These are phyloP conservation scores for Dysdera silvatica DNA, from an alignment of 1,140 invertebrate species.

Conservation along the genomic window DNA sequence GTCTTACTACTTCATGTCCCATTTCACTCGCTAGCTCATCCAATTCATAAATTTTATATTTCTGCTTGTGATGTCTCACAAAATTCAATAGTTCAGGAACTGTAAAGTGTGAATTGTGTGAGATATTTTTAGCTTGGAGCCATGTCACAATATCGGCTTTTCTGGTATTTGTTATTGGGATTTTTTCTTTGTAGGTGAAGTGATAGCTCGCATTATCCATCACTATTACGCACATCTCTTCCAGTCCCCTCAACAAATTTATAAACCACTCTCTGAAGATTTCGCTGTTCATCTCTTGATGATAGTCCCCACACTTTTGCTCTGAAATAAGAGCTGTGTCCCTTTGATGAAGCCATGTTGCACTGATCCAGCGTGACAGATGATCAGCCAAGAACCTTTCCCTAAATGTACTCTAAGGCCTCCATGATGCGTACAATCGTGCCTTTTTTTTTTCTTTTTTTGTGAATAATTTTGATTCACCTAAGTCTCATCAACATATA, in stretches of 20 bases:
- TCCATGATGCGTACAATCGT: not conserved
- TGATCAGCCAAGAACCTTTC: not conserved
- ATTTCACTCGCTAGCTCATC: not conserved
- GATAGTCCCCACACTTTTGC: not conserved
- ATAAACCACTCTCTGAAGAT: not conserved
- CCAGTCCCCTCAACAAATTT: not conserved
- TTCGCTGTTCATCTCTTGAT: not conserved
- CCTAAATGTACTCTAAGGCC: not conserved
- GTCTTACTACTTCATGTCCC: not conserved
- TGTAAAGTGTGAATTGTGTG: not conserved
- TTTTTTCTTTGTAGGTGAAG: not conserved
- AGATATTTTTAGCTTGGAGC: not conserved
- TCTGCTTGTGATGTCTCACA: not conserved
- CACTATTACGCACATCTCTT: not conserved
- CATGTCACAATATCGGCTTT: not conserved
- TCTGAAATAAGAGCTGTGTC: not conserved
- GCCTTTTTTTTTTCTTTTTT: not conserved
- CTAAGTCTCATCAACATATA: conserved; percentile 1
- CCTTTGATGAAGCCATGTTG: not conserved
- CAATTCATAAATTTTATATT: not conserved
- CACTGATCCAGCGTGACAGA: too few relatives aligned
- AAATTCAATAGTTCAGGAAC: not conserved
- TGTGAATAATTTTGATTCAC: not conserved
- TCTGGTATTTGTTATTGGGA: not conserved
- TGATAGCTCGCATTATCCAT: not conserved